Base-by-base conservation (phyloP, 2,113 vertebrate species). In the Empidonax alnorum region DNA sequence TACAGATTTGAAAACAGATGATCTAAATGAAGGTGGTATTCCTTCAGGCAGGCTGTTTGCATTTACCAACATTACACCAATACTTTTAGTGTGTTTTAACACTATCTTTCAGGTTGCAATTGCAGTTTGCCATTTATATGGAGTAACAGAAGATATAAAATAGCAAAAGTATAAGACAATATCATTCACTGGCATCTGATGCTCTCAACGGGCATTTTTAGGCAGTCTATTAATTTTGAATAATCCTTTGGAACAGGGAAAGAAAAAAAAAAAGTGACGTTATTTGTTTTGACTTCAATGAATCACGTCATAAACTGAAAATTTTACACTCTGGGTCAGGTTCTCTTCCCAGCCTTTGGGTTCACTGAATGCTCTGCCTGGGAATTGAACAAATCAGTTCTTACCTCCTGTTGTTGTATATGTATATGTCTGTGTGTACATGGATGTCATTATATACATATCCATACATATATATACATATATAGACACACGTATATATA, bases 1-100 rank as follows among this genome's bases (percentile, higher is more conserved):
- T 4, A 65, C 30, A 90, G 69, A 87, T 80, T 93, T 90, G 66
- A 92, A 97, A 97, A 87, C 71, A 79, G 90, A 83, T 72, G 41
- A 96, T 94, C 72, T 88, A 91, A 95, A 96, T 82, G 88, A 97
- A 97, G 90, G 68, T 97, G 93, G 59, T 95, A 94, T 95, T 96
- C 74, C 92, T 97, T 93, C 91, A 94, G 82, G 79, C 90, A 96
- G 89, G 68, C 85, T 97, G 77, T 96, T 97, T 97, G 93, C 94
- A 97, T 96, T 96, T 94, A 93, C 94, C 95, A 97, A 86, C 83
- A 94, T 96, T 93, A 96, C 68, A 91, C 63, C 95, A 94, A 96
- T 97, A 97, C 85, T 95, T 97, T 87, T 75, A 93, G 69, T 94
- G 96, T 87, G 53, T 94, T 96, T 85, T 96, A 97, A 97, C 93